These are phyloP conservation scores for Premnoplex brunnescens DNA, from an alignment of 2,797 vertebrate species.

Conservation along the genomic window DNA sequence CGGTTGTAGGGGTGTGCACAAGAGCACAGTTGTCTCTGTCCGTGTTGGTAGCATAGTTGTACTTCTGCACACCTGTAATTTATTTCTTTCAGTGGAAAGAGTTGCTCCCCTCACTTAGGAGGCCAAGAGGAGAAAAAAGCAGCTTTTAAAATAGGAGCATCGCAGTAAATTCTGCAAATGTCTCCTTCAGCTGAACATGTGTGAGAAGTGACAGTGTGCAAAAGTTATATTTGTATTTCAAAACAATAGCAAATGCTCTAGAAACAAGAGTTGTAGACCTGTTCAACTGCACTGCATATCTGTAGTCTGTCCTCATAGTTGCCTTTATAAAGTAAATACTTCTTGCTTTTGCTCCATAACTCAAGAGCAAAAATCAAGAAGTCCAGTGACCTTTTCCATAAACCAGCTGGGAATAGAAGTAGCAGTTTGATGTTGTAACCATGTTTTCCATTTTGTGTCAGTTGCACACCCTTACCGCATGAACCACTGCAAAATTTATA, in stretches of 20 bases:
- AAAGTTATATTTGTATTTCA: slow-evolving; percentile 50
- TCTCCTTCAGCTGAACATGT: slow-evolving; percentile 50
- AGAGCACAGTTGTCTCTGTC: slow-evolving; percentile 70
- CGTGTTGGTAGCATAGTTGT: slow-evolving; percentile 64
- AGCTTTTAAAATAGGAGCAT: slow-evolving; percentile 26
- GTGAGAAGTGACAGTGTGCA: slow-evolving; percentile 73
- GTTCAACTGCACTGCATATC: slow-evolving; percentile 63
- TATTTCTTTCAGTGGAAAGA: slow-evolving; percentile 69
- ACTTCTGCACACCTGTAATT: slow-evolving; percentile 71
- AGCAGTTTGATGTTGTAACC: slow-evolving; percentile 72
- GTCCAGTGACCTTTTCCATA: slow-evolving; percentile 26
- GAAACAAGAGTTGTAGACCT: slow-evolving; percentile 70
- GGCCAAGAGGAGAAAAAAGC: slow-evolving; percentile 43
- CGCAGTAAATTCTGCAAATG: slow-evolving; percentile 28
- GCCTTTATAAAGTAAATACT: slow-evolving; percentile 52
- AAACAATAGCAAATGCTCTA: slow-evolving; percentile 53
- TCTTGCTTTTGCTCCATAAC: slow-evolving; percentile 62
- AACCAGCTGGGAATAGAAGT: slow-evolving; percentile 67
- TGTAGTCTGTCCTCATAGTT: slow-evolving; percentile 69
- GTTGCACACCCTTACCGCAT: slow-evolving; percentile 77
- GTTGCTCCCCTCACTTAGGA: slow-evolving; percentile 50
- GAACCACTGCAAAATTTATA: slow-evolving; percentile 73
- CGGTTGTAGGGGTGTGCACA: slow-evolving; percentile 68
- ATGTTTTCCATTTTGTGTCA: slow-evolving; percentile 68
- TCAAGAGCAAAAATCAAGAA: slow-evolving; percentile 53